Evolutionary conservation across 2,113 vertebrate species (phyloP).

Genomic region (Diphyllodes magnificus): DNA sequence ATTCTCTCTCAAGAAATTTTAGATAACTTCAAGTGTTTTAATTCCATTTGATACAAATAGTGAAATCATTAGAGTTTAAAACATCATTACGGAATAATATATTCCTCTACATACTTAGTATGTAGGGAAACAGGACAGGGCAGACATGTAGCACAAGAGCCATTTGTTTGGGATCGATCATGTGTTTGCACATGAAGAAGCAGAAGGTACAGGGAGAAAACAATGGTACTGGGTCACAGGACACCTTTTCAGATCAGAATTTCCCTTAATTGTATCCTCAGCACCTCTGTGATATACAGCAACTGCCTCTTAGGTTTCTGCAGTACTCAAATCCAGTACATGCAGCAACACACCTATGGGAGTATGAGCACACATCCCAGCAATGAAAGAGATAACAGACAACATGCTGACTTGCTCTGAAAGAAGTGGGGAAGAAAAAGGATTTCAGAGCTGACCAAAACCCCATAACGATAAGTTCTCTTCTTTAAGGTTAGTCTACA

Average conservation of each 20-base stretch:
- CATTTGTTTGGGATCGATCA: background rate
- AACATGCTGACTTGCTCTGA: background rate
- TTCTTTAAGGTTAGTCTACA: background rate
- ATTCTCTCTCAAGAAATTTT: background rate
- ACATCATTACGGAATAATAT: background rate
- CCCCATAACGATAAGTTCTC: background rate
- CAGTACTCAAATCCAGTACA: background rate
- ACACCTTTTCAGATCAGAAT: background rate
- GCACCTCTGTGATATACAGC: background rate
- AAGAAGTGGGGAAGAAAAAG: background rate
- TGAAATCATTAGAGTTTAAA: background rate
- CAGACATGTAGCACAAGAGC: background rate
- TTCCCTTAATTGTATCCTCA: background rate
- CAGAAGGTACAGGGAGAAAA: background rate
- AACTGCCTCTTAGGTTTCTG: background rate
- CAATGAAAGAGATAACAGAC: background rate
- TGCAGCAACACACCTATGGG: background rate
- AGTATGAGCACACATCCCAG: accelerated
- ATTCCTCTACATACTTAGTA: background rate
- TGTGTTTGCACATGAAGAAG: background rate
- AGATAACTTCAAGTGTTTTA: background rate
- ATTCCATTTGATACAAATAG: background rate
- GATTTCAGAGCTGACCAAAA: background rate
- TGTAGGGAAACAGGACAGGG: accelerated
- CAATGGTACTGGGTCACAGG: background rate